A percentile compares a stretch with the other conserved stretches of the same genome.
phyloP scores from a whole-genome alignment of 2,888 invertebrate species.

The Epiperipatus broadwayi region DNA sequence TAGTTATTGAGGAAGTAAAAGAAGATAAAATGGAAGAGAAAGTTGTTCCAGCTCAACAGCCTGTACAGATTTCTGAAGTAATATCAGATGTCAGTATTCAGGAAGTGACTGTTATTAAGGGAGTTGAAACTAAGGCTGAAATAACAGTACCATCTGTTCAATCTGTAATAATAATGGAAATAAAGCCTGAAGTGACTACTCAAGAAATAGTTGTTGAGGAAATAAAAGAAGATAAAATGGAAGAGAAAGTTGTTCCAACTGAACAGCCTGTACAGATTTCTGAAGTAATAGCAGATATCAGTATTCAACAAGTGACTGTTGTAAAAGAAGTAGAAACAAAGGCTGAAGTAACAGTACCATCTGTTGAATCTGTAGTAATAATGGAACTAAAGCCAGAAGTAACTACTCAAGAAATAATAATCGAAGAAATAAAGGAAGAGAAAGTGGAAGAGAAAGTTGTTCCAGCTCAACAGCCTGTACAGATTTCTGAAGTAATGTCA shows the following conservation, averaged over 20 bases:
- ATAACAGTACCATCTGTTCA: too few relatives aligned
- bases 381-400: slow-evolving; percentile 12
- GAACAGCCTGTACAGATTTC: neutral
- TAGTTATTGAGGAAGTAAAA: slow-evolving; percentile 6
- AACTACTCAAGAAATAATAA: slow-evolving; percentile 1
- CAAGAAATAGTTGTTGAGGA: slow-evolving; percentile 13
- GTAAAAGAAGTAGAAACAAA: too few relatives aligned
- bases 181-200: slow-evolving; percentile 14
- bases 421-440: slow-evolving; percentile 6
- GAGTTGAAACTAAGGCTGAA: too few relatives aligned
- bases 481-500: slow-evolving; percentile 15
- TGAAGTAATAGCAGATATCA: too few relatives aligned
- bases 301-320: too few relatives aligned
- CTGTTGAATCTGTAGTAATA: slow-evolving; percentile 13
- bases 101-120: too few relatives aligned
- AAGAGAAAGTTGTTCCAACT: slow-evolving; percentile 6
- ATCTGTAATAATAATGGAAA: slow-evolving; percentile 15
- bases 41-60: too few relatives aligned
- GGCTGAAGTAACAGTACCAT: too few relatives aligned
- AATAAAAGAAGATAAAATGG: slow-evolving; percentile 6
- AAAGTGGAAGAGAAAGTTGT: slow-evolving; percentile 1
- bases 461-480: slow-evolving; percentile 17
- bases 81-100: too few relatives aligned
- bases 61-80: too few relatives aligned
- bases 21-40: slow-evolving; percentile 12